phyloP scores from a whole-genome alignment of 2,888 invertebrate species.

The Megastigmus dorsalis region DNA sequence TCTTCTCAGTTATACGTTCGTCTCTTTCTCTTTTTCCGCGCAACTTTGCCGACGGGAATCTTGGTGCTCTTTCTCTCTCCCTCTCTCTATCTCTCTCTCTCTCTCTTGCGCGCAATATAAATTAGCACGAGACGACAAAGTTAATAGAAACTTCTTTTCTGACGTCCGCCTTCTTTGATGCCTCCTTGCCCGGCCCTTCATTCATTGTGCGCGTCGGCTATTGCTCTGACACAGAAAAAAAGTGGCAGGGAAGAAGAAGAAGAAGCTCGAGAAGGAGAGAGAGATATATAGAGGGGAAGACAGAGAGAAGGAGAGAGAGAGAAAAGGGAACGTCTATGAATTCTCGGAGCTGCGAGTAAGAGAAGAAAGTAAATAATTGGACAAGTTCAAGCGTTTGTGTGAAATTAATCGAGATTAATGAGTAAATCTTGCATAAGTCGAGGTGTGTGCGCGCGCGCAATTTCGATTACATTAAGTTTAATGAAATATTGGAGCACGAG shows the following conservation, averaged over 20 bases:
- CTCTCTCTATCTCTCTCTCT: too few relatives aligned
- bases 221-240: neutral
- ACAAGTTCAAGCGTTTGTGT: conserved; percentile 5
- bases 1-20: too few relatives aligned
- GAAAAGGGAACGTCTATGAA: too few relatives aligned
- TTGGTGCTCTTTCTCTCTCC: conserved; percentile 1
- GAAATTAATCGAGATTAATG: conserved; percentile 47
- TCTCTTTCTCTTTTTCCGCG: too few relatives aligned
- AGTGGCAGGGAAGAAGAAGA: neutral
- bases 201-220: neutral
- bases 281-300: too few relatives aligned
- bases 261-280: neutral
- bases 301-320: neutral
- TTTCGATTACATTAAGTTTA: conserved; percentile 23
- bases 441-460: neutral
- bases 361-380: conserved; percentile 28
- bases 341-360: too few relatives aligned
- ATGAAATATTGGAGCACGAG: conserved; percentile 15
- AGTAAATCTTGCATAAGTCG: conserved; percentile 11
- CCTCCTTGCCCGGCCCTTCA: neutral
- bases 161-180: conserved; percentile 16
- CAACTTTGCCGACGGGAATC: conserved; percentile 20
- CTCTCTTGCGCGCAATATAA: conserved; percentile 35
- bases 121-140: conserved; percentile 34
- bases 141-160: conserved; percentile 39